A percentile compares a stretch with the other conserved stretches of the same genome.
Conservation (phyloP, 2,797 vertebrate genomes). For the Anabacerthia variegaticeps region DNA sequence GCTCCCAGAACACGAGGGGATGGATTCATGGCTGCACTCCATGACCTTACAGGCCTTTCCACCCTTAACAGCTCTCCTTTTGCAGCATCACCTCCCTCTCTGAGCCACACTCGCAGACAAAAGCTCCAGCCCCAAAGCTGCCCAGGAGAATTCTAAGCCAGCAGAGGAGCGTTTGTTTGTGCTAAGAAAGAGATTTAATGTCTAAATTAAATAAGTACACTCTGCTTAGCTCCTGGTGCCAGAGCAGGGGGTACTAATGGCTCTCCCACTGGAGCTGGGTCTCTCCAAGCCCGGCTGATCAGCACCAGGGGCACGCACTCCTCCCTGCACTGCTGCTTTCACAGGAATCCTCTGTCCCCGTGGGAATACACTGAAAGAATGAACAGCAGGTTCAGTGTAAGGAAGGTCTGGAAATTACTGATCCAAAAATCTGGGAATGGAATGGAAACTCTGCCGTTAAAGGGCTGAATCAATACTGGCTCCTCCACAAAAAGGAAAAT, state of each 20-base stretch:
- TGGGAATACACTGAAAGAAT: neutral
- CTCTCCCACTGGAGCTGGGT: neutral
- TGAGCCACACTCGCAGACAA: neutral
- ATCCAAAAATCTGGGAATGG: neutral
- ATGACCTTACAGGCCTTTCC: neutral
- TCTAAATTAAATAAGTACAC: slow-evolving; percentile 3
- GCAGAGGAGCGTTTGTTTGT: neutral
- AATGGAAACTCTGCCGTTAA: neutral
- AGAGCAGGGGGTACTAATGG: neutral
- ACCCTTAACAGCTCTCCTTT: neutral
- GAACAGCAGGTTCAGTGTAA: neutral
- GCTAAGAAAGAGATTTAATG: neutral
- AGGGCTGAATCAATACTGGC: neutral
- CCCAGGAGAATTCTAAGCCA: neutral
- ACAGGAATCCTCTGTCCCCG: neutral
- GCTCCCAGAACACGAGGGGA: neutral
- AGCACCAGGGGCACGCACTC: neutral
- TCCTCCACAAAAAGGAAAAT: neutral
- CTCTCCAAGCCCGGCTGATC: neutral
- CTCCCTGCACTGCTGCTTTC: neutral
- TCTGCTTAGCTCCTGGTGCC: neutral
- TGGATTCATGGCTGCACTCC: fast-evolving
- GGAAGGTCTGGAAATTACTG: neutral
- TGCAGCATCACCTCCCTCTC: neutral
- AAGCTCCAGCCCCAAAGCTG: neutral